Evolutionary conservation across 30 jellyfish, hydroid and myxozoan species (phyloP), one percentile per base, ranked within the genome.

Genomic region (Hydra vulgaris): DNA sequence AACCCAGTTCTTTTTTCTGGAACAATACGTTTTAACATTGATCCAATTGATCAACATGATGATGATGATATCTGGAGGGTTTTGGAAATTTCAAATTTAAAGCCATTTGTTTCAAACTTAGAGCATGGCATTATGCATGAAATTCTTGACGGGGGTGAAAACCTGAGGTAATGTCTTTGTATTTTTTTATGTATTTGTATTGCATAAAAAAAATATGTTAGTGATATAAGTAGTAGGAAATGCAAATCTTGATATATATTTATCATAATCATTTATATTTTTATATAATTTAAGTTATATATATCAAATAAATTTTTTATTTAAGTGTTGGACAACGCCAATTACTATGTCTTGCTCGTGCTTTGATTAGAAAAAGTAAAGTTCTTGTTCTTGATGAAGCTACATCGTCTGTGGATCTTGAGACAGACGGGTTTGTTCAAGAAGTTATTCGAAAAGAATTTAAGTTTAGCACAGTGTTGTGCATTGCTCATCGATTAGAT

Each of bases 261-360:
- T n/a, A n/a, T n/a, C n/a, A n/a, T n/a, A n/a, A n/a, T n/a, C n/a
- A n/a, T n/a, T n/a, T n/a, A n/a, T n/a, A n/a, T n/a, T n/a, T n/a
- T n/a, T n/a, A n/a, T n/a, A n/a, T n/a, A n/a, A n/a, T n/a, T n/a
- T n/a, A n/a, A n/a, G n/a, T n/a, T n/a, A n/a, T n/a, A n/a, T n/a
- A n/a, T n/a, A n/a, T n/a, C n/a, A n/a, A n/a, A n/a, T n/a, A n/a
- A n/a, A n/a, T 68, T 68, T 68, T 15, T 68, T 21, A 23, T 70
- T 79, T 18, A 0, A 94, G 99, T 79, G 93, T 89, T 89, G 99
- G 99, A 0, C 97, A 94, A 69, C 95, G 97, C 15, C 99, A 94
- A 83, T 76, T 94, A 78, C 81, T 94, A 81, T 94, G 99, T 79
- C 89, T 94, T 21, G 99, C 96, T 25, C 96, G 99, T 16, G 99